Evolutionary conservation across 2,888 invertebrate genomes (phyloP).

Genomic region (Meliscaeva auricollis): DNA sequence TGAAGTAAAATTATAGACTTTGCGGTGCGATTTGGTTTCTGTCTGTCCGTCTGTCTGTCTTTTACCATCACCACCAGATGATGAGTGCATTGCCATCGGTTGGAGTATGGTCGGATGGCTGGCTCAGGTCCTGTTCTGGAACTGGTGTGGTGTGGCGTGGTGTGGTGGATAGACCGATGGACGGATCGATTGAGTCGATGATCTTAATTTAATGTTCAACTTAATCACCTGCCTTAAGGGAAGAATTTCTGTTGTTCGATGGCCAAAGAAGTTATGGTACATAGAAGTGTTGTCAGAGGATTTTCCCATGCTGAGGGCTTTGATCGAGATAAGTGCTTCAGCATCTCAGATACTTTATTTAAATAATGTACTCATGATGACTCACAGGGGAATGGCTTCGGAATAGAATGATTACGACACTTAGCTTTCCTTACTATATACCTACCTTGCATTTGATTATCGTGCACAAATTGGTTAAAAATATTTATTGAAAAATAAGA

Average conservation of each 20-base stretch:
- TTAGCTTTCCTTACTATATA: neutral
- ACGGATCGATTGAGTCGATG: conserved; percentile 67
- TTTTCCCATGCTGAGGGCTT: conserved; percentile 68
- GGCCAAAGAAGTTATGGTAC: conserved; percentile 16
- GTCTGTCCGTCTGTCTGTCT: conserved; percentile 54
- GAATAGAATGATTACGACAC: conserved; percentile 19
- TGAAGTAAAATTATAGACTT: conserved; percentile 69
- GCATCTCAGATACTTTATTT: conserved; percentile 44
- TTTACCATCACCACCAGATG: conserved; percentile 66
- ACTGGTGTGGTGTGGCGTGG: conserved; percentile 15
- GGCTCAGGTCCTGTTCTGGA: neutral
- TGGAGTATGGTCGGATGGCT: neutral
- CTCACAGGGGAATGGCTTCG: conserved; percentile 1
- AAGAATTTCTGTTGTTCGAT: conserved; percentile 40
- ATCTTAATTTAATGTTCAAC: conserved; percentile 76
- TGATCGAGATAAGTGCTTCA: conserved; percentile 37
- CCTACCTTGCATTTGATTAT: neutral
- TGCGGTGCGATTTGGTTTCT: conserved; percentile 69
- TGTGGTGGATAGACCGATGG: conserved; percentile 34
- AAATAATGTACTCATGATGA: conserved; percentile 37
- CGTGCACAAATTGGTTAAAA: neutral
- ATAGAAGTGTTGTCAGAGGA: conserved; percentile 40
- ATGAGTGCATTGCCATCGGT: conserved; percentile 67
- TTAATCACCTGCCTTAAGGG: conserved; percentile 70
- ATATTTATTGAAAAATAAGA: neutral